Evolutionary conservation across 2,797 vertebrate genomes (phyloP).

Genomic region (Pseudochirops cupreus): DNA sequence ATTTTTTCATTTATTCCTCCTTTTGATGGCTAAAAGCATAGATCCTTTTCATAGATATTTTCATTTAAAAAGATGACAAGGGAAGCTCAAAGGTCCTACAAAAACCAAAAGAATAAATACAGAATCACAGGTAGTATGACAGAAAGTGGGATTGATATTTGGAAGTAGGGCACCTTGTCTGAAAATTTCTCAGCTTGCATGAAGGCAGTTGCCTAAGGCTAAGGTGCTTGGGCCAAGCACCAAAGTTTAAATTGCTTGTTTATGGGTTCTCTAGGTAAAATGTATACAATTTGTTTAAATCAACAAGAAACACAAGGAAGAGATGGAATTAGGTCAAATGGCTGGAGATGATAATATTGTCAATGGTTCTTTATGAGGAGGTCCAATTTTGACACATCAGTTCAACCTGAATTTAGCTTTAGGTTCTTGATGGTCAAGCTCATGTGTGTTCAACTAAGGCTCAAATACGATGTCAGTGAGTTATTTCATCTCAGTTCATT

Average conservation of each 20-base stretch:
- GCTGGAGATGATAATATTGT: conserved; percentile 7
- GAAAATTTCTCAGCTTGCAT: background rate
- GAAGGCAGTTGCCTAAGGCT: background rate
- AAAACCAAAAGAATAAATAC: conserved; percentile 12
- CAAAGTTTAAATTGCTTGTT: background rate
- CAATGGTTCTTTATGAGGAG: background rate
- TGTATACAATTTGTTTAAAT: background rate
- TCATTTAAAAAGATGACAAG: conserved; percentile 8
- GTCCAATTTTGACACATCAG: background rate
- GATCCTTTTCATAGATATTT: conserved; percentile 18
- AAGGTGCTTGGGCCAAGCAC: background rate
- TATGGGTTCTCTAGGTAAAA: background rate
- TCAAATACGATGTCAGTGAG: background rate
- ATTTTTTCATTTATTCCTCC: conserved; percentile 5
- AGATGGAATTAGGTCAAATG: conserved; percentile 15
- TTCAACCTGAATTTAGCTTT: background rate
- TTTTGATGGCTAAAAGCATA: conserved; percentile 9
- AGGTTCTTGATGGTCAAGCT: background rate
- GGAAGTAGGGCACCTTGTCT: background rate
- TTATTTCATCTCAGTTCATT: background rate
- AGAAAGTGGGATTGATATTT: background rate
- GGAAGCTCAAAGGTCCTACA: background rate
- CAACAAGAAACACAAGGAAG: background rate
- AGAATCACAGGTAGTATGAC: background rate
- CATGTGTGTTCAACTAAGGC: background rate